Evolutionary conservation across 2,113 vertebrate genomes (phyloP), one percentile per base, ranked within the genome.

Genomic region (Polypterus bichir): DNA sequence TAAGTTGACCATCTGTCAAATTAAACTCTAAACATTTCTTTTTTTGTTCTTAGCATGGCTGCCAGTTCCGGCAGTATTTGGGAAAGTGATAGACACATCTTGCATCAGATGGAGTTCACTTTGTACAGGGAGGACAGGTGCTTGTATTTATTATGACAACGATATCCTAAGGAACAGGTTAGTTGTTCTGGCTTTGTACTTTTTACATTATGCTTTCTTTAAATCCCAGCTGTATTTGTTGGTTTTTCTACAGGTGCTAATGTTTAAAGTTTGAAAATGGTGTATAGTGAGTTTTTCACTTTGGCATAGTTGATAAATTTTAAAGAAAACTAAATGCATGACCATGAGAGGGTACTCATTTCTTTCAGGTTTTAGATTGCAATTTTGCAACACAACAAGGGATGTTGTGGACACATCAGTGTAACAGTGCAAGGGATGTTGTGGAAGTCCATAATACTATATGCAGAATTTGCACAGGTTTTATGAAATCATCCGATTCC

Each of bases 81-180:
- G 96, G 62, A 83, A 85, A 45, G 78, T 84, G 74, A 97, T 99
- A 0, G 96, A 99, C 65, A 83, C 86, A 3, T 82, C 92, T 6
- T 99, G 96, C 65, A 79, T 97, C 74, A 73, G 81, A 80, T 98
- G 93, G 93, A 90, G 65, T 62, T 64, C 1, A 0, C 66, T 83
- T 44, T 97, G 92, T 64, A 79, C 71, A 0, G 83, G 64, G 56
- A 88, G 70, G 64, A 82, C 65, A 46, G 86, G 81, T 61, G 84
- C 85, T 68, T 99, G 96, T 0, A 71, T 69, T 76, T 98, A 99
- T 83, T 99, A 98, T 59, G 81, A 97, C 84, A 97, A 89, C 2
- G 68, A 90, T 44, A 62, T 86, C 47, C 76, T 99, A 51, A 88
- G 93, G 45, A 86, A 82, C 85, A 86, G 93, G 96, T 99, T 73